Evolutionary conservation across 2,797 vertebrate genomes (phyloP), one percentile per base, ranked within the genome.

Genomic region (Anabas testudineus): DNA sequence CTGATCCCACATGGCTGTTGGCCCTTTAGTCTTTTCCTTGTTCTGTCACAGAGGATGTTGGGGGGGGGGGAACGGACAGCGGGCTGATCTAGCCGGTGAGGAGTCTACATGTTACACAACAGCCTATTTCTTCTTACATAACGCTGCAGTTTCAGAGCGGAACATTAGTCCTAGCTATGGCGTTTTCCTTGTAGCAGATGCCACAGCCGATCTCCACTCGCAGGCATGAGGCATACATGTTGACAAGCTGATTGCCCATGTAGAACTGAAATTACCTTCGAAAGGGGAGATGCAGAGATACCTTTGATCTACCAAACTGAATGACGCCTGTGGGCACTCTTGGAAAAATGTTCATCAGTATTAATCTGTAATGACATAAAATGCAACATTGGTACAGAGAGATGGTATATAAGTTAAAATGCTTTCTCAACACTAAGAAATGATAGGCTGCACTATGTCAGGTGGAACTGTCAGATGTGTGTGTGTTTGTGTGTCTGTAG

Each of bases 81-180:
- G 56, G 56, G 71, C 12, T 19, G 78, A 79, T 85, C 71, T 67
- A 52, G 61, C 79, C 63, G 10, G 67, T 7, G 47, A 81, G 52
- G 63, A 84, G 78, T 73, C 78, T 67, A 12, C 60, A 28, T 51
- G 78, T 90, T 89, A 91, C 48, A 84, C 81, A 90, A 91, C 79
- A 5, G 51, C 48, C 67, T 55, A 52, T 76, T 75, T 41, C 52
- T 56, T 48, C 84, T 92, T 91, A 91, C 80, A 36, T 90, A 91
- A 90, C 55, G 48, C 83, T 86, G 86, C 88, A 79, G 82, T 74
- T 83, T 72, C 56, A 45, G 43, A 77, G 74, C 49, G 77, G 83
- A 83, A 87, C 89, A 88, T 89, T 82, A 88, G 84, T 71, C 77
- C 57, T 1, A n/a, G 7, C 81, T 81, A 32, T 69, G 57, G 78